These are phyloP conservation scores for Geodia barretti DNA, from an alignment of 37 sponge, comb jelly and placozoan species.

Conservation along the genomic window DNA sequence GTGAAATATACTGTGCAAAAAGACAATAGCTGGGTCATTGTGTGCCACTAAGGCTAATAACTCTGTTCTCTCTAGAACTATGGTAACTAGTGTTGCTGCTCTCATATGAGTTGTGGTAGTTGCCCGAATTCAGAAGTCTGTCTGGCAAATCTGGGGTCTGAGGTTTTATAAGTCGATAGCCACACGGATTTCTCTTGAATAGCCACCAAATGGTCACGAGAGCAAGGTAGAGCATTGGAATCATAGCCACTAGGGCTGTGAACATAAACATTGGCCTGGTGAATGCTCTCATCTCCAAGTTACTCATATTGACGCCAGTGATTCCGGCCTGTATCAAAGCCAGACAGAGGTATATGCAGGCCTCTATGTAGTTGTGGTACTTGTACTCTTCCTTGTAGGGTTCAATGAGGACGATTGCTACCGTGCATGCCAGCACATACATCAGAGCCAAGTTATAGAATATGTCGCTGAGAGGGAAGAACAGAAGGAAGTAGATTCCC, in stretches of 20 bases:
- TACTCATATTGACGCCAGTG: neutral
- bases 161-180: too few species aligned
- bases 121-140: too few species aligned
- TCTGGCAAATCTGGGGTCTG: too few species aligned
- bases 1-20: too few species aligned
- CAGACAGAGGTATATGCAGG: neutral
- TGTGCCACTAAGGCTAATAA: too few species aligned
- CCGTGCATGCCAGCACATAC: neutral
- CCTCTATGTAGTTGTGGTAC: neutral
- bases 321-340: neutral
- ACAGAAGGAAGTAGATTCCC: neutral
- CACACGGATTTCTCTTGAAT: neutral
- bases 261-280: neutral
- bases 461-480: neutral
- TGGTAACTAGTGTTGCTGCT: too few species aligned
- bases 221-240: neutral
- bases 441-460: neutral
- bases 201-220: neutral
- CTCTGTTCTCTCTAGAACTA: too few species aligned
- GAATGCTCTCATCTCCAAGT: neutral
- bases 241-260: neutral
- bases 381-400: conserved; percentile 10
- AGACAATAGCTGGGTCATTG: too few species aligned
- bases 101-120: too few species aligned
- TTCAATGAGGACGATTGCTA: neutral